Conservation (phyloP, 2,797 vertebrate species). For the Catharus ustulatus region DNA sequence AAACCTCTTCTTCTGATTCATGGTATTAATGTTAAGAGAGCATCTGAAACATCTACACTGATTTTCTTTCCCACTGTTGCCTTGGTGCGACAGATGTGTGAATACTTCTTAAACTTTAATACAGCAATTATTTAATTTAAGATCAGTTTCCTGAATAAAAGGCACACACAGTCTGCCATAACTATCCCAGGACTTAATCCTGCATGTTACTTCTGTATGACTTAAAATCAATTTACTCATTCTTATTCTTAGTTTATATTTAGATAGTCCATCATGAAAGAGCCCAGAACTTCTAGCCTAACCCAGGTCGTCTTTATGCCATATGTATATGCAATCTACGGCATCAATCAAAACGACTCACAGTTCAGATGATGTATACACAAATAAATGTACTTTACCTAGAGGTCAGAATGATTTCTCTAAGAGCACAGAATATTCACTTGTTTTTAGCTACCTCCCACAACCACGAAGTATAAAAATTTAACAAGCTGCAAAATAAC, state of each 20-base stretch:
- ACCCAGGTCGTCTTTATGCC: not conserved
- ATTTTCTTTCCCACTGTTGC: not conserved
- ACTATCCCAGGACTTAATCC: not conserved
- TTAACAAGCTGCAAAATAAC: constrained; percentile 55
- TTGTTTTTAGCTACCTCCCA: constrained; percentile 57
- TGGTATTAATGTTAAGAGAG: not conserved
- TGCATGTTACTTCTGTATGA: not conserved
- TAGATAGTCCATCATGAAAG: constrained; percentile 1
- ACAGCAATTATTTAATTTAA: not conserved
- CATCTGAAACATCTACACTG: not conserved
- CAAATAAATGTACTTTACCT: constrained; percentile 55
- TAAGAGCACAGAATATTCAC: constrained; percentile 34
- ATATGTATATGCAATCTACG: constrained; percentile 19
- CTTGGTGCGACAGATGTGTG: not conserved
- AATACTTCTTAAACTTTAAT: not conserved
- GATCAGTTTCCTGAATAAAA: not conserved
- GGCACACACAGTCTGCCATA: not conserved
- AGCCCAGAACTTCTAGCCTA: constrained; percentile 5
- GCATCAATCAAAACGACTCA: constrained; percentile 34
- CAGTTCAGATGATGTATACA: constrained; percentile 18
- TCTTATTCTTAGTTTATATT: constrained; percentile 34
- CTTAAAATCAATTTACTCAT: not conserved
- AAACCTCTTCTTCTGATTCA: not conserved
- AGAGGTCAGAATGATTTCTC: constrained; percentile 52
- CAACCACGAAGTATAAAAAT: constrained; percentile 34